These are phyloP conservation scores for Neoniphon sammara DNA, from an alignment of 2,797 vertebrate genomes.

Conservation along the genomic window DNA sequence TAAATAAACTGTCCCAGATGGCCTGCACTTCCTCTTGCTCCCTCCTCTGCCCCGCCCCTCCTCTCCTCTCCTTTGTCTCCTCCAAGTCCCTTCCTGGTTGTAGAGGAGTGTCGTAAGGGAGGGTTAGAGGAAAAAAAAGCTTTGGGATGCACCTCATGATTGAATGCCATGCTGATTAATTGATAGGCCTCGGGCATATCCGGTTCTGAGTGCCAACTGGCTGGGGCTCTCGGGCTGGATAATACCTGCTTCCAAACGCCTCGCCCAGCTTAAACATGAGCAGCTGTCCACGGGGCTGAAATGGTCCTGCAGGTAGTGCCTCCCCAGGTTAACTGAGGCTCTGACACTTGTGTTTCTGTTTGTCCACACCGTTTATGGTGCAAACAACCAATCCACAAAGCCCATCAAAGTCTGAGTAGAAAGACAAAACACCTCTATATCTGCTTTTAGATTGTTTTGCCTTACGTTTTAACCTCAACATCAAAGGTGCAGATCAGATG, in stretches of 20 bases:
- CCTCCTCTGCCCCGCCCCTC: too few species aligned
- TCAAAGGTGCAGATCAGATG: too few species aligned
- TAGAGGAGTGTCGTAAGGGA: too few species aligned
- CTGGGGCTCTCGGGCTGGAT: background rate
- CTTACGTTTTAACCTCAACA: too few species aligned
- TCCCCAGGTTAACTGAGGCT: background rate
- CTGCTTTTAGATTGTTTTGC: background rate
- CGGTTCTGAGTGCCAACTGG: background rate
- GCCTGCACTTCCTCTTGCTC: too few species aligned
- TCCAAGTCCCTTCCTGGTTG: too few species aligned
- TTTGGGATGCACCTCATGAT: background rate
- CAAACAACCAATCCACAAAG: slow-evolving; percentile 31
- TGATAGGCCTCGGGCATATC: background rate
- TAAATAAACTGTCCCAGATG: too few species aligned
- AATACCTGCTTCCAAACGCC: background rate
- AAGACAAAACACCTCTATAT: slow-evolving; percentile 1
- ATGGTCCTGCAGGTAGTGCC: background rate
- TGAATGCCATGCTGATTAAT: background rate
- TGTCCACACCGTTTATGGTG: slow-evolving; percentile 12
- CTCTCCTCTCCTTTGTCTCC: too few species aligned
- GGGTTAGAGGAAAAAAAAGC: too few species aligned
- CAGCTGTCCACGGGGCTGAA: slow-evolving; percentile 25
- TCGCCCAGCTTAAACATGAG: background rate
- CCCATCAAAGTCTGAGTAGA: background rate
- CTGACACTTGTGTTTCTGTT: slow-evolving; percentile 2